Conservation (phyloP, 2,113 vertebrate species). For the Dasypus novemcinctus region DNA sequence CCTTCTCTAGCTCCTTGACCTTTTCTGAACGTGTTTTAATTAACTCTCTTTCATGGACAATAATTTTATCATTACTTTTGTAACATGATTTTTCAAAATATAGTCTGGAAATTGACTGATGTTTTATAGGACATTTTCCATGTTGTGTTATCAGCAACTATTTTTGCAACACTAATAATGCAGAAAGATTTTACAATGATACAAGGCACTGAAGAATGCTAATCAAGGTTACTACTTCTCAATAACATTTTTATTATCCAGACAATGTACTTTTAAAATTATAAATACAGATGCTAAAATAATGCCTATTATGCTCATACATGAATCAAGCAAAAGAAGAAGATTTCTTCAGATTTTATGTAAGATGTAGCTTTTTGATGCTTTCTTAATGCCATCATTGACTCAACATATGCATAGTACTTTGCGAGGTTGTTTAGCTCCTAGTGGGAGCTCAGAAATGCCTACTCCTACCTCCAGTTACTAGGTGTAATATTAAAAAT, state of each 20-base stretch:
- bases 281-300: neutral
- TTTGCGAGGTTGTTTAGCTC: neutral
- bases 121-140: conserved; percentile 11
- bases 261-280: neutral
- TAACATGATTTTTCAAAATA: conserved; percentile 40
- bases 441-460: neutral
- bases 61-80: conserved; percentile 45
- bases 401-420: neutral
- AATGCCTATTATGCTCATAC: neutral
- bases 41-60: conserved; percentile 39
- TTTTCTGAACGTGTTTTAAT: conserved; percentile 62
- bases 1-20: conserved; percentile 48
- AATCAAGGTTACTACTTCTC: neutral
- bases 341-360: neutral
- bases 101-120: neutral
- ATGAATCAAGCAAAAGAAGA: neutral
- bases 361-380: neutral
- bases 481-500: neutral
- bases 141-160: conserved; percentile 2
- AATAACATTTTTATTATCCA: neutral
- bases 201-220: neutral
- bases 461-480: neutral
- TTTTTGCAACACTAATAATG: neutral
- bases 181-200: neutral
- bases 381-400: neutral